Evolutionary conservation across 2,113 vertebrate species (phyloP).

Genomic region (Petrocephalus microphthalmus): DNA sequence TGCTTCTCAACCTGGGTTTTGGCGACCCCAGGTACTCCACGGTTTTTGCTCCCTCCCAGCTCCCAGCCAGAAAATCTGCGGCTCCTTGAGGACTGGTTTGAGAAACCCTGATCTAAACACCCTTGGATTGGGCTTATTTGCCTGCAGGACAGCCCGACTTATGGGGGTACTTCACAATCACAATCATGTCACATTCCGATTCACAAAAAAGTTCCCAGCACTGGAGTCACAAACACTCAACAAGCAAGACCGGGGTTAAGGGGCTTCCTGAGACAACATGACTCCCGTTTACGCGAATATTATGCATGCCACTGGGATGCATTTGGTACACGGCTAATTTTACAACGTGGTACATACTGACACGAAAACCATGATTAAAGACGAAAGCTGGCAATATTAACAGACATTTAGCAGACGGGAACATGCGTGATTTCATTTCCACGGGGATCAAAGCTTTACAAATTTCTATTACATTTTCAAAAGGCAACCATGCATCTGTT

Average conservation of each 20-base stretch:
- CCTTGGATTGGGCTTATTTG: background rate
- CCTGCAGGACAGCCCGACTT: background rate
- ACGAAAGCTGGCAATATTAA: slow-evolving; percentile 52
- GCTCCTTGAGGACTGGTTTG: background rate
- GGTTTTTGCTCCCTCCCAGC: background rate
- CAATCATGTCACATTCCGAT: background rate
- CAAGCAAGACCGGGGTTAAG: background rate
- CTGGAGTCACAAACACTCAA: background rate
- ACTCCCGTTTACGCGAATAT: background rate
- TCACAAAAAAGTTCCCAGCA: background rate
- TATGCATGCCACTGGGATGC: too few relatives aligned
- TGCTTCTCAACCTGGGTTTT: background rate
- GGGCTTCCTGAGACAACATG: background rate
- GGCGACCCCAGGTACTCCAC: background rate
- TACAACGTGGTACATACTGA: slow-evolving; percentile 48
- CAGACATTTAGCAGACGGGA: slow-evolving; percentile 50
- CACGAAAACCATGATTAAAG: slow-evolving; percentile 45
- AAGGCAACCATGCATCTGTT: slow-evolving; percentile 57
- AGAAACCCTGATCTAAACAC: background rate
- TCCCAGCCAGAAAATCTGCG: background rate
- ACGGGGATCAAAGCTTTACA: slow-evolving; percentile 24
- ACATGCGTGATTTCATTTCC: slow-evolving; percentile 52
- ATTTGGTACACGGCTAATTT: slow-evolving; percentile 34
- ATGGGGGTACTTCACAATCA: background rate
- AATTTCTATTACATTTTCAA: slow-evolving; percentile 50